Conservation (phyloP, 2,113 vertebrate species). For the Ceuthmochares aereus region DNA sequence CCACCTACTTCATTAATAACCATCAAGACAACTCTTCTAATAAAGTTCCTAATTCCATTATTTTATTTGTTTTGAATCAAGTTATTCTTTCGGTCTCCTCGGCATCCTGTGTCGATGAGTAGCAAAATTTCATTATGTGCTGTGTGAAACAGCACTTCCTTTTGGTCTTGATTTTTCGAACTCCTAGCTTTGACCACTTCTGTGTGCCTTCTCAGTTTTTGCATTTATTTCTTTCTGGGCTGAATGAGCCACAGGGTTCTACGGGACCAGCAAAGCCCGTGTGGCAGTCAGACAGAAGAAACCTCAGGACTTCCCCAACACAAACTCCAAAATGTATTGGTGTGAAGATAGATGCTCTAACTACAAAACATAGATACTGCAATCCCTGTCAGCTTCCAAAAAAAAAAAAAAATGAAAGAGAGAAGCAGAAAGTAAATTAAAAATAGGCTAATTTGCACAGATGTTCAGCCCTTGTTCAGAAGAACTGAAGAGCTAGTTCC, state of each 20-base stretch:
- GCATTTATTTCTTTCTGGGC: not conserved
- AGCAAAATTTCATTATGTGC: conserved; percentile 24
- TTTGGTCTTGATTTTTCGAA: not conserved
- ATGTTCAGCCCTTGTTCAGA: not conserved
- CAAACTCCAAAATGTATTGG: not conserved
- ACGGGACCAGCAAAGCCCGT: not conserved
- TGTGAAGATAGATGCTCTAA: not conserved
- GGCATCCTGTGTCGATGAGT: not conserved
- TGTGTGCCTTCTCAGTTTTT: not conserved
- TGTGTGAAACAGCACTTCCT: conserved; percentile 33
- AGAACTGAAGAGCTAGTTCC: not conserved
- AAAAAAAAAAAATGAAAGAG: not conserved
- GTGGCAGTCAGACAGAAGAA: not conserved
- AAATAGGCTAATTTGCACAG: not conserved
- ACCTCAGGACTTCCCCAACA: not conserved
- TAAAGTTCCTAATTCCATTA: conserved; percentile 35
- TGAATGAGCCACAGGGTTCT: not conserved
- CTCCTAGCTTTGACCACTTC: not conserved
- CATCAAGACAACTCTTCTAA: not conserved
- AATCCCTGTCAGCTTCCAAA: not conserved
- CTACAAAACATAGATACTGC: not conserved
- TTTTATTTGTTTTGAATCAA: conserved; percentile 18
- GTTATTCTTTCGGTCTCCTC: conserved; percentile 25
- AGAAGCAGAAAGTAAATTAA: not conserved
- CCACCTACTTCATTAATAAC: conserved; percentile 13